Conservation (phyloP, 2,113 vertebrate genomes). For the Protobothrops mucrosquamatus region DNA sequence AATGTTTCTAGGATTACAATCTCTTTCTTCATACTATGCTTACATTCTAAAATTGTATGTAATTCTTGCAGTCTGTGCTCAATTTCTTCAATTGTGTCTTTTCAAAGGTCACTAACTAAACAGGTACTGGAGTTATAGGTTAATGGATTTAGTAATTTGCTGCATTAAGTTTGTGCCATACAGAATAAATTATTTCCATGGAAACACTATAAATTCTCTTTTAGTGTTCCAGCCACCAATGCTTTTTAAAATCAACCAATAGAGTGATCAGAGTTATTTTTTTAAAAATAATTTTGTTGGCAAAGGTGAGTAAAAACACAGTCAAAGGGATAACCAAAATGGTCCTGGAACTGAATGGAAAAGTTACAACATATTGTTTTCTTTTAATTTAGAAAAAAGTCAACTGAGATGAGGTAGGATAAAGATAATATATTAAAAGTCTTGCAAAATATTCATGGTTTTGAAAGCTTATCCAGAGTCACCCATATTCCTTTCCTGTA, state of each 20-base stretch:
- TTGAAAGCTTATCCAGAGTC: background rate
- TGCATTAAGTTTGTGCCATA: background rate
- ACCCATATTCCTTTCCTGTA: background rate
- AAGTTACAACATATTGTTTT: background rate
- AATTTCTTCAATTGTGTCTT: background rate
- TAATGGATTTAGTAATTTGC: background rate
- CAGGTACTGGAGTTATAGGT: background rate
- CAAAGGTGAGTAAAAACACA: background rate
- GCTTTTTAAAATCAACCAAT: background rate
- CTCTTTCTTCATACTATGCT: background rate
- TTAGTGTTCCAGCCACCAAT: background rate
- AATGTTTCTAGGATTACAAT: background rate
- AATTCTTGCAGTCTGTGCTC: background rate
- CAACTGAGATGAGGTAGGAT: background rate
- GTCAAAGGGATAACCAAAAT: background rate
- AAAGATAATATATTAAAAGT: background rate
- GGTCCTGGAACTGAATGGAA: background rate
- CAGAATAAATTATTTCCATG: background rate
- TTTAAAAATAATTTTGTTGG: background rate
- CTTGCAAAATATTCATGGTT: background rate
- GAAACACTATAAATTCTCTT: background rate
- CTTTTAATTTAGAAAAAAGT: background rate
- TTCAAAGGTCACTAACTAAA: background rate
- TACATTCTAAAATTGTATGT: background rate
- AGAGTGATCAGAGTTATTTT: background rate